Base-by-base conservation (phyloP, 1,140 invertebrate genomes). In the Leptopilina clavipes region DNA sequence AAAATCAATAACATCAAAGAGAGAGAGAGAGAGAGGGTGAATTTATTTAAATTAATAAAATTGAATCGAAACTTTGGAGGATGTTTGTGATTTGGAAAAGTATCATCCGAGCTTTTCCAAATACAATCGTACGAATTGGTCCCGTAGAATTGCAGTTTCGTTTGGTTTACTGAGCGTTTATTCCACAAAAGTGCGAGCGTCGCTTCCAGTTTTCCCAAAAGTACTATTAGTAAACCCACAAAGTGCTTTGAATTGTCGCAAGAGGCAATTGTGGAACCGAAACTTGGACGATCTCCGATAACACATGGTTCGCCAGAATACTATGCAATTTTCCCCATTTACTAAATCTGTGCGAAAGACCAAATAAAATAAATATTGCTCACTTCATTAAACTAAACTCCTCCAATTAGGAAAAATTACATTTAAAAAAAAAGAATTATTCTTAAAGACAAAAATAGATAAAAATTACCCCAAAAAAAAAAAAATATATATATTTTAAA, bases 261-360 rank as follows among this genome's bases (percentile, higher is more conserved):
- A 65, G 70, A 79, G 79, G 78, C 81, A 81, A 83, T 84, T 82
- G 82, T 80, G 72, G 85, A 84, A 82, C 78, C 74, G 81, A 84
- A 87, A 86, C 83, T 86, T 84, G 80, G 82, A 78, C 83, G 84
- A 83, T 85, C 78, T 81, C n/a, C 79, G 83, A 86, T 86, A 86
- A 86, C 81, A 84, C 81, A 78, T 80, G 79, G 79, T 79, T 79
- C 43, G 75, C 70, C 37, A 71, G 19, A 78, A 77, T 72, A 76
- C 72, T 22, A n/a, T n/a, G 72, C 56, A 59, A 65, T 65, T 37
- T 65, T n/a, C 59, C 22, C 22, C 12, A 65, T 40, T 65, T 65
- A 65, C 59, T 65, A 65, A 65, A 65, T 37, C 59, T 65, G 25
- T 31, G 59, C 59, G 25, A 31, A 31, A 31, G 22, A 12, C 59